phyloP scores from a whole-genome alignment of 2,113 vertebrate species.

The Amia ocellicauda region DNA sequence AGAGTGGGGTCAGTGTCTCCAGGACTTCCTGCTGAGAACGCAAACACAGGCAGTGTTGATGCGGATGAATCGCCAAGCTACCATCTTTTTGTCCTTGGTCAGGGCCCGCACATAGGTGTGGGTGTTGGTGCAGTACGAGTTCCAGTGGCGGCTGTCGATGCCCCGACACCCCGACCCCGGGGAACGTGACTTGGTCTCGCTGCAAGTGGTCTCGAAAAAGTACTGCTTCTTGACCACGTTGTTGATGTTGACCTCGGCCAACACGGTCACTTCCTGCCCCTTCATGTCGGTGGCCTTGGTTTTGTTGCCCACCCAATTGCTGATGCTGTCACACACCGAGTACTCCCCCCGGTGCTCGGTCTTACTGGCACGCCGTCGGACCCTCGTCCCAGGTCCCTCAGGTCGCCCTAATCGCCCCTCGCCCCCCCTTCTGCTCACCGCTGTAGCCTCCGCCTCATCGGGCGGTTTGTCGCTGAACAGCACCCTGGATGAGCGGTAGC shows the following conservation, averaged over 20 bases:
- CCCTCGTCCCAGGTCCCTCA: constrained; percentile 68
- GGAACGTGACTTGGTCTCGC: constrained; percentile 70
- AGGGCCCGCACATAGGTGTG: constrained; percentile 93
- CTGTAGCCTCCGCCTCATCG: constrained; percentile 52
- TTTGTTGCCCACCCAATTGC: constrained; percentile 88
- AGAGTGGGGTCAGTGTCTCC: constrained; percentile 71
- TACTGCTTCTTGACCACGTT: constrained; percentile 89
- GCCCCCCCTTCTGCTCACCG: constrained; percentile 50
- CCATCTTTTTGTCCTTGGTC: constrained; percentile 81
- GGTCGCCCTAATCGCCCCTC: constrained; percentile 52
- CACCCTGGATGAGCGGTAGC: constrained; percentile 82
- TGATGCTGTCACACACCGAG: constrained; percentile 92
- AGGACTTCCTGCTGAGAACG: constrained; percentile 88
- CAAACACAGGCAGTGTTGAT: constrained; percentile 95
- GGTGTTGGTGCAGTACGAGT: constrained; percentile 96
- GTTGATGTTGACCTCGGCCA: constrained; percentile 88
- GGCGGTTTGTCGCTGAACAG: constrained; percentile 86
- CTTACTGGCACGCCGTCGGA: constrained; percentile 67
- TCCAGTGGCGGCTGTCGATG: constrained; percentile 93
- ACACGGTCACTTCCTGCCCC: constrained; percentile 88
- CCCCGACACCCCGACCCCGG: constrained; percentile 83
- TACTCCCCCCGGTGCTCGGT: constrained; percentile 88
- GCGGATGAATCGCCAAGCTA: constrained; percentile 89
- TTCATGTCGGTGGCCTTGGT: constrained; percentile 88
- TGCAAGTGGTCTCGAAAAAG: constrained; percentile 95